These are phyloP conservation scores for rat (Rattus norvegicus) DNA, from an alignment of 2,113 vertebrate genomes.

Conservation along the genomic window GRCr8 NC_086024.1:88914501-88915000, in stretches of 20 bases:
- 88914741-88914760: neutral
- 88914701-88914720: neutral
- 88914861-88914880: neutral
- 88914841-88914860: neutral
- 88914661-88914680: neutral
- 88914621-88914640: neutral
- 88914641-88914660: neutral
- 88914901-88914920: neutral
- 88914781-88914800: neutral
- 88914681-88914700: neutral
- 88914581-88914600: neutral
- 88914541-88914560: neutral
- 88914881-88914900: neutral
- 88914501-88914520: neutral
- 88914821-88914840: neutral
- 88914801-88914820: neutral
- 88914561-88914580: neutral
- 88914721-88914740: too few species aligned
- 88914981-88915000: neutral
- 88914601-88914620: neutral
- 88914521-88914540: neutral
- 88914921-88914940: neutral
- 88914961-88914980: neutral
- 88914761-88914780: neutral
- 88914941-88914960: neutral